Conservation (phyloP, 2,113 vertebrate genomes). For the Propithecus coquereli region DNA sequence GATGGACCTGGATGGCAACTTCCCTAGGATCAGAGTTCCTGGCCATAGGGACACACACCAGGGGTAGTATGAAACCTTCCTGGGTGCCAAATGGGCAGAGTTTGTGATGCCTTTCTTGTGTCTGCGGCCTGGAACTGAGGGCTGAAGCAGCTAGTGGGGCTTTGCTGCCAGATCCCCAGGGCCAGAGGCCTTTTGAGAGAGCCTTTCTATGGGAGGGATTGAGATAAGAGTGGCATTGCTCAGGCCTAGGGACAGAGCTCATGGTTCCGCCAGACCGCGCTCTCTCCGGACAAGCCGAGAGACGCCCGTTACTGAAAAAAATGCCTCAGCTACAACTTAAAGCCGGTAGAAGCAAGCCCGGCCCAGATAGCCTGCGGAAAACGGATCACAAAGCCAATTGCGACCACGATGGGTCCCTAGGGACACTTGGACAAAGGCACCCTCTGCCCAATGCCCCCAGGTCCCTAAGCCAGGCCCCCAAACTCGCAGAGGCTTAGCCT, state of each 20-base stretch:
- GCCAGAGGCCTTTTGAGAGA: neutral
- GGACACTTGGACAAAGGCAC: slow-evolving; percentile 23
- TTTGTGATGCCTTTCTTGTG: neutral
- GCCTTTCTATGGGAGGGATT: neutral
- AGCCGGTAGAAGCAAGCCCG: neutral
- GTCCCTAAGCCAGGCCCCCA: slow-evolving; percentile 51
- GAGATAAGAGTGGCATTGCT: neutral
- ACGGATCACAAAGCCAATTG: neutral
- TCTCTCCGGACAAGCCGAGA: neutral
- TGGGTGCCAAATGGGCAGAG: neutral
- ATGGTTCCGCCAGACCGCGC: neutral
- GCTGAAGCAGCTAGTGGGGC: neutral
- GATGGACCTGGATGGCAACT: neutral
- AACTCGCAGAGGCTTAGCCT: slow-evolving; percentile 22
- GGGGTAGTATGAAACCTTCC: neutral
- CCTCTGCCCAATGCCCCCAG: neutral
- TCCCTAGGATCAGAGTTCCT: neutral
- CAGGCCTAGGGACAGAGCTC: neutral
- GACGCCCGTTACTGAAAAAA: neutral
- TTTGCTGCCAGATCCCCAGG: neutral
- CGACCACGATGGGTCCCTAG: slow-evolving; percentile 28
- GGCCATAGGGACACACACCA: neutral
- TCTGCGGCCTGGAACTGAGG: neutral
- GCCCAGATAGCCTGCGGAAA: neutral
- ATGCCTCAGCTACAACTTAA: slow-evolving; percentile 30